Evolutionary conservation across 1,140 invertebrate species (phyloP).

Genomic region (Meloidogyne hapla): DNA sequence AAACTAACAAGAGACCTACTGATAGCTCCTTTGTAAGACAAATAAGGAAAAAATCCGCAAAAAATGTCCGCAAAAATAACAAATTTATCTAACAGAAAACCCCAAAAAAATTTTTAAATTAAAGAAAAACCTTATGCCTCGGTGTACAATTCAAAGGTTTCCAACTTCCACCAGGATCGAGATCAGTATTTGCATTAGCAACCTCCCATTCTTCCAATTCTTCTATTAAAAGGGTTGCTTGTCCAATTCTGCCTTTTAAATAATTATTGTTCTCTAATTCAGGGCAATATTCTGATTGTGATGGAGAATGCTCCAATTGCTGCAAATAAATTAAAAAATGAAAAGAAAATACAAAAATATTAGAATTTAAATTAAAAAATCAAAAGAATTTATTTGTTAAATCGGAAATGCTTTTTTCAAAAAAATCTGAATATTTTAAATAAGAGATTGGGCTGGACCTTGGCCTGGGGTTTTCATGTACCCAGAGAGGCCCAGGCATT

Average conservation of each 20-base stretch:
- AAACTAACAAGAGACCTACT: too few relatives aligned
- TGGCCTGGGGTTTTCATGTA: too few relatives aligned
- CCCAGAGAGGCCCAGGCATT: too few relatives aligned
- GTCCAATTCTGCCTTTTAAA: constrained; percentile 37
- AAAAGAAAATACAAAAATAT: too few relatives aligned
- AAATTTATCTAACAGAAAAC: background rate
- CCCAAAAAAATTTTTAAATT: background rate
- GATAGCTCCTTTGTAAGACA: too few relatives aligned
- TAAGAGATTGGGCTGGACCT: too few relatives aligned
- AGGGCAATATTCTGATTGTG: constrained; percentile 23
- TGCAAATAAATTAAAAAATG: too few relatives aligned
- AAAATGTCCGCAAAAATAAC: too few relatives aligned
- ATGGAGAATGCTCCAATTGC: background rate
- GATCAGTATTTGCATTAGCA: constrained; percentile 44
- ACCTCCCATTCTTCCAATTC: constrained; percentile 55
- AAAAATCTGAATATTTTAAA: background rate
- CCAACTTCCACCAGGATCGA: constrained; percentile 56
- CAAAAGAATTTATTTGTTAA: background rate
- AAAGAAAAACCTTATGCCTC: constrained; percentile 37
- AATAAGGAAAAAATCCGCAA: too few relatives aligned
- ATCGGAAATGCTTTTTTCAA: background rate
- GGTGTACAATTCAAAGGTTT: constrained; percentile 50
- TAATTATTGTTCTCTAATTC: constrained; percentile 35
- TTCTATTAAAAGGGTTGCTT: constrained; percentile 55
- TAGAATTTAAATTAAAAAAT: background rate